These are phyloP conservation scores for Cheiracanthium punctorium DNA, from an alignment of 2,888 invertebrate species.

Conservation along the genomic window DNA sequence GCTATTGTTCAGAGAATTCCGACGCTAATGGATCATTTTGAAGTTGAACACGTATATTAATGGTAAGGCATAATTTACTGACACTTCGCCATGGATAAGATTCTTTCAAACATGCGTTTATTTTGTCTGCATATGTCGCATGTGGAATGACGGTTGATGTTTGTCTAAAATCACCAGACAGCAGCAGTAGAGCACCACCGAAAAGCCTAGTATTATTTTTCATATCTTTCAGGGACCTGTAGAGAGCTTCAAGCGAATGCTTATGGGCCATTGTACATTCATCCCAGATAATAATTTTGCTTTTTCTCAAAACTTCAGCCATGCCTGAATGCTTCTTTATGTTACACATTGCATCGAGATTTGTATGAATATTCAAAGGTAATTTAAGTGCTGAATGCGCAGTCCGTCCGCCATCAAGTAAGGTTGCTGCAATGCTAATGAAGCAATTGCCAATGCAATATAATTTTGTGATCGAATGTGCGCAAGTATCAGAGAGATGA, in stretches of 20 bases:
- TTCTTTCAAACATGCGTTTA: too few relatives aligned
- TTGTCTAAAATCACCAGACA: too few relatives aligned
- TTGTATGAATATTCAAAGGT: constrained; percentile 63
- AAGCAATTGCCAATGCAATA: constrained; percentile 74
- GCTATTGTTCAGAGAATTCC: constrained; percentile 50
- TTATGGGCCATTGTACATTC: too few relatives aligned
- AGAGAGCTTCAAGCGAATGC: too few relatives aligned
- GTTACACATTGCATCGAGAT: constrained; percentile 74
- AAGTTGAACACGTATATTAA: constrained; percentile 67
- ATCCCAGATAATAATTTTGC: too few relatives aligned
- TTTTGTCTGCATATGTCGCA: too few relatives aligned
- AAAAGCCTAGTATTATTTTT: too few relatives aligned
- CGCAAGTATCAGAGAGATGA: not conserved
- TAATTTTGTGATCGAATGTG: not conserved
- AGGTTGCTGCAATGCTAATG: constrained; percentile 14
- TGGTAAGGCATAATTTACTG: constrained; percentile 32
- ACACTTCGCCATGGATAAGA: constrained; percentile 20
- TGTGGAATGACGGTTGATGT: too few relatives aligned
- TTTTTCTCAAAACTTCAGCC: not conserved
- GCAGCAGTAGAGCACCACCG: too few relatives aligned
- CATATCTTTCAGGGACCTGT: too few relatives aligned
- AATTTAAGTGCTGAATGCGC: constrained; percentile 35
- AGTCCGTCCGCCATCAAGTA: not conserved
- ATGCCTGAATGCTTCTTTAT: constrained; percentile 70
- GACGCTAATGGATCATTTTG: constrained; percentile 57